Evolutionary conservation across 2,797 vertebrate species (phyloP), one percentile per base, ranked within the genome.

Genomic region (Hypotaenidia philippensis): DNA sequence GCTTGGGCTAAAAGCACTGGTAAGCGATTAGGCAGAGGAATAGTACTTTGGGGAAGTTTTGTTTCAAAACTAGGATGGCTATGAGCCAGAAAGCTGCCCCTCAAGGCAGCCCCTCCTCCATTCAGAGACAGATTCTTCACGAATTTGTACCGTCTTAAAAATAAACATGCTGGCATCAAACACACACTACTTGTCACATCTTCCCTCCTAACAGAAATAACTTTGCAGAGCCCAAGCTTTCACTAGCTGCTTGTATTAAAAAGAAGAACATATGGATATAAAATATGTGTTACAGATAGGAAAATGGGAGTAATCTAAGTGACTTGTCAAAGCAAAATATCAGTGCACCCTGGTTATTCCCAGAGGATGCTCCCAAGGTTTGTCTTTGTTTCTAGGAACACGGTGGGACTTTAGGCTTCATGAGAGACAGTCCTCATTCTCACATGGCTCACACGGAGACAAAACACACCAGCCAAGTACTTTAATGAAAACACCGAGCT

Each of bases 191-290:
- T 80, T 87, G 65, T 91, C 76, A 86, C 57, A 57, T 75, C 26
- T 89, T 91, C 27, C 49, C 45, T 87, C 57, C n/a, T 68, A 78
- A 71, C 76, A 94, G 68, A 94, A 96, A 94, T 91, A 94, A 78
- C 82, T 89, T 52, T 78, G 34, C 49, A 95, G 75, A 34, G 52
- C 63, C 55, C 75, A 82, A 59, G 77, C 34, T 85, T 85, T 94
- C 64, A 70, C 52, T 93, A 38, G 45, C 26, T 85, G 89, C 16
- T 74, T 89, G 60, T 66, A 85, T 85, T 10, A 11, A 64, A 87
- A 65, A 75, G 71, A 89, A 91, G 4, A 91, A 55, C 91, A 94
- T 92, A 93, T 64, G 87, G 94, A 41, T 80, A 45, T 80, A 83
- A 93, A 95, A 87, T 75, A 65, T 21, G 74, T 81, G 65, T 74